A percentile compares a stretch with the other conserved stretches of the same genome.
These are phyloP conservation scores for Bufo gargarizans DNA, from an alignment of 2,113 vertebrate genomes.

Conservation along the genomic window DNA sequence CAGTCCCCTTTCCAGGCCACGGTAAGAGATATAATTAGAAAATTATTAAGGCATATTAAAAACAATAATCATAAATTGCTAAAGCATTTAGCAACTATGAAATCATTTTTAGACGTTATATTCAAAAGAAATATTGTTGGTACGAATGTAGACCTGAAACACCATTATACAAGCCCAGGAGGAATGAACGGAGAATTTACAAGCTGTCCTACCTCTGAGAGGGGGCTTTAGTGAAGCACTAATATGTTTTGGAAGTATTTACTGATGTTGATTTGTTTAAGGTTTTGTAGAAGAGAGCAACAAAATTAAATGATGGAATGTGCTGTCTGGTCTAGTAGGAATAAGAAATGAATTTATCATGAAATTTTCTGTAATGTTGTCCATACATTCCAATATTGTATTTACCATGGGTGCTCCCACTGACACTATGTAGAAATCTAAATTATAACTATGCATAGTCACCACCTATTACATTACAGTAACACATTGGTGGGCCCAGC, in stretches of 20 bases:
- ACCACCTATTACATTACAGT: too few relatives aligned
- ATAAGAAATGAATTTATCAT: background rate
- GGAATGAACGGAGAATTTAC: background rate
- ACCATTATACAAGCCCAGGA: conserved; percentile 14
- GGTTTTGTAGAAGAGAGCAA: conserved; percentile 1
- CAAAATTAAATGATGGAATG: background rate
- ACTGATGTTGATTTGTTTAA: conserved; percentile 12
- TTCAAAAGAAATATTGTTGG: background rate
- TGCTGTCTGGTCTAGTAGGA: conserved; percentile 7
- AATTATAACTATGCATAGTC: too few relatives aligned
- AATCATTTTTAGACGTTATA: conserved; percentile 9
- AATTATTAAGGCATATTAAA: background rate
- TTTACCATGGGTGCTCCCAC: background rate
- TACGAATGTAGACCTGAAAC: background rate
- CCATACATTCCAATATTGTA: background rate
- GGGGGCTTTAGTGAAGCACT: background rate
- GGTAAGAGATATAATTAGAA: background rate
- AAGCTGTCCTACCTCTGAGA: conserved; percentile 6
- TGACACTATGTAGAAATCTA: background rate
- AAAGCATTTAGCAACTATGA: background rate
- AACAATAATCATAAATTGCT: background rate
- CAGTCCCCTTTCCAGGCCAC: background rate
- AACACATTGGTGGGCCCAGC: too few relatives aligned
- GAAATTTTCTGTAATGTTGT: background rate
- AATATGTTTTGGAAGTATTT: conserved; percentile 30